Evolutionary conservation across 2,113 vertebrate genomes (phyloP).

Genomic region (Thryonomys swinderianus): DNA sequence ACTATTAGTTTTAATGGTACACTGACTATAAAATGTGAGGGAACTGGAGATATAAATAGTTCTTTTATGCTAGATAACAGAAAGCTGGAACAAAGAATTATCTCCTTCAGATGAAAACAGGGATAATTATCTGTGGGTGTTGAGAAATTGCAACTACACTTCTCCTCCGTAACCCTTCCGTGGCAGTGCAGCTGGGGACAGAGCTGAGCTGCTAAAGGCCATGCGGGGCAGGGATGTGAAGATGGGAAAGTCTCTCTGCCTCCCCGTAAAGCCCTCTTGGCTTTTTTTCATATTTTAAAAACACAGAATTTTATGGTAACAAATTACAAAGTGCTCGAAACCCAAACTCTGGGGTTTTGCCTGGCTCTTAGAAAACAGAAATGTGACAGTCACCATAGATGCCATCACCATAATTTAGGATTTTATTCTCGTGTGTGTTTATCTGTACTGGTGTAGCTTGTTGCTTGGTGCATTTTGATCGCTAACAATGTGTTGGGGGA

Average conservation of each 20-base stretch:
- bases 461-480: not conserved
- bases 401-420: not conserved
- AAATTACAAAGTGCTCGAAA: not conserved
- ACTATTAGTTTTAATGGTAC: not conserved
- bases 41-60: slow-evolving; percentile 26
- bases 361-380: not conserved
- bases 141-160: not conserved
- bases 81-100: slow-evolving; percentile 35
- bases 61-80: slow-evolving; percentile 38
- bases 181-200: not conserved
- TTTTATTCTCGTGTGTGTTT: not conserved
- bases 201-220: not conserved
- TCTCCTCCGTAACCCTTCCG: not conserved
- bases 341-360: not conserved
- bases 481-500: not conserved
- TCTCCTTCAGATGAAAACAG: not conserved
- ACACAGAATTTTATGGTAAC: not conserved
- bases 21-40: slow-evolving; percentile 1
- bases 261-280: not conserved
- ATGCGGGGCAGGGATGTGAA: accelerated
- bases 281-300: not conserved
- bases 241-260: not conserved
- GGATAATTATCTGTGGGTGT: slow-evolving; percentile 46
- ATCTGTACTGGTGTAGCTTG: not conserved
- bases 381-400: not conserved